Conservation (phyloP, 2,113 vertebrate species). For the Scytalopus superciliaris region DNA sequence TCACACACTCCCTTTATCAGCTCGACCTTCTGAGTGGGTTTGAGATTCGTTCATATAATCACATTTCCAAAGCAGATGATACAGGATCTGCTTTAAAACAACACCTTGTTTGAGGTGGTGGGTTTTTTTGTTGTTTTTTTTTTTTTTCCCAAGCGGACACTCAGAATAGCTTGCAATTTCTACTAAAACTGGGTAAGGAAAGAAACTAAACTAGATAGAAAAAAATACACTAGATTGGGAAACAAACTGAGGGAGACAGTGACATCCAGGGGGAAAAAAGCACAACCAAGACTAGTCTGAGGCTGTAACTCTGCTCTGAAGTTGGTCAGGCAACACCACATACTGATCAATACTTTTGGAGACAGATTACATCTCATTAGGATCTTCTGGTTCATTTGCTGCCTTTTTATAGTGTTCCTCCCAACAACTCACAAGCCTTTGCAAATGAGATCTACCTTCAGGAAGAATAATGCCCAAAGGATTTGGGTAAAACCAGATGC, state of each 20-base stretch:
- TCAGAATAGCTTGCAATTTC: not conserved
- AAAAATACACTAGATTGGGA: not conserved
- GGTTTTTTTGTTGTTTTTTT: too few relatives aligned
- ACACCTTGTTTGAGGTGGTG: not conserved
- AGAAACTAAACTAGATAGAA: not conserved
- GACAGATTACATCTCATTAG: not conserved
- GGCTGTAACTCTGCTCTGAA: not conserved
- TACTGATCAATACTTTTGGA: not conserved
- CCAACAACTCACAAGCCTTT: not conserved
- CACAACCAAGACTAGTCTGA: not conserved
- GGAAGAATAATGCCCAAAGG: rapidly evolving
- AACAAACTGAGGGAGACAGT: not conserved
- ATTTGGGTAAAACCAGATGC: not conserved
- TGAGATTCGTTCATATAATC: not conserved
- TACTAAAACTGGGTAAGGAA: not conserved
- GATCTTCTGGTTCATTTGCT: not conserved
- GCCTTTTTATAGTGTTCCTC: not conserved
- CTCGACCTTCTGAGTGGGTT: not conserved
- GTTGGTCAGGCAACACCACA: not conserved
- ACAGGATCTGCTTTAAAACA: not conserved
- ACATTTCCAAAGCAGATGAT: not conserved
- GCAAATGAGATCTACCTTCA: not conserved
- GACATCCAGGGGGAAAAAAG: not conserved
- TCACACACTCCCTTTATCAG: not conserved
- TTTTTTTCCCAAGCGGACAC: not conserved